These are phyloP conservation scores for Macrotrachela quadricornifera DNA, from an alignment of 1,140 invertebrate genomes.

Conservation along the genomic window DNA sequence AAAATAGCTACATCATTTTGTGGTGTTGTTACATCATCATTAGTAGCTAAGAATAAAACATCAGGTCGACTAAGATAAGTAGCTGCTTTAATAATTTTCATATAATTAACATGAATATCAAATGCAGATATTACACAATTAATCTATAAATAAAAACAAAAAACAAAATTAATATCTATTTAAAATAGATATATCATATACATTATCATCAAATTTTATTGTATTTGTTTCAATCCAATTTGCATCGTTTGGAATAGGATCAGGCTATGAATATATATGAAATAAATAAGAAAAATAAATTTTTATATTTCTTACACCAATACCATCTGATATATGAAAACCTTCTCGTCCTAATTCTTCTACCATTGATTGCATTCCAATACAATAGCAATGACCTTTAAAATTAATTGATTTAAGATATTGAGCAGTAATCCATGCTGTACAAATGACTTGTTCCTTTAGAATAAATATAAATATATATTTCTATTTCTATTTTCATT, in stretches of 20 bases:
- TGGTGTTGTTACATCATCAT: conserved; percentile 34
- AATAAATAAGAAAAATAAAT: background rate
- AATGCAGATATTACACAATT: conserved; percentile 63
- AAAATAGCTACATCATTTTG: no score
- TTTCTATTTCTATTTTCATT: no score
- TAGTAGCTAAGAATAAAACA: conserved; percentile 67
- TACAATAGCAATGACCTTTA: conserved; percentile 59
- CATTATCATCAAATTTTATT: no score
- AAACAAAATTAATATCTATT: no score
- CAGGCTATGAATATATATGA: no score
- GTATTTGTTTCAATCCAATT: no score
- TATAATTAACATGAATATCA: conserved; percentile 68
- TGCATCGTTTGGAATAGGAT: no score
- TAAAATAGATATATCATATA: no score
- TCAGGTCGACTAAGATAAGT: conserved; percentile 49
- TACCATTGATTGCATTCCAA: conserved; percentile 55
- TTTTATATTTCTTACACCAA: conserved; percentile 43
- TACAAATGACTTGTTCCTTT: conserved; percentile 58
- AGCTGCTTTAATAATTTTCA: conserved; percentile 69
- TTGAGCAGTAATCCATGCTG: conserved; percentile 56
- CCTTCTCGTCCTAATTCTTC: conserved; percentile 53
- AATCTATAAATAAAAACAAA: no score
- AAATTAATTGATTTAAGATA: conserved; percentile 51
- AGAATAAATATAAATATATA: conserved; percentile 13
- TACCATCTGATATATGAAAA: conserved; percentile 42